A percentile compares a stretch with the other conserved stretches of the same genome.
phyloP scores from a whole-genome alignment of 92 coral and sea anemone species.

The Palythoa grandiflora region DNA sequence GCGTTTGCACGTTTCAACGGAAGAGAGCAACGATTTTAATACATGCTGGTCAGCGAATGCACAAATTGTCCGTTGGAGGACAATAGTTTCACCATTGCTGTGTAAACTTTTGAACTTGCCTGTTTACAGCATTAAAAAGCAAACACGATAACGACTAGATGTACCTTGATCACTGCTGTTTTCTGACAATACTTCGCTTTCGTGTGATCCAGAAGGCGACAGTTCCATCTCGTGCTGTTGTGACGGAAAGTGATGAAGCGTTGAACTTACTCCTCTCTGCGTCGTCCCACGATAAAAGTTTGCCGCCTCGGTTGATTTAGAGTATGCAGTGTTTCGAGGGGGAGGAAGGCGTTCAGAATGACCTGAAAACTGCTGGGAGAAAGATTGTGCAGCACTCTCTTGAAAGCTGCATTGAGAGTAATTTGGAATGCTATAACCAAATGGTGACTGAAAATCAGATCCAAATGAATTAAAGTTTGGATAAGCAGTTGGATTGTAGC shows the following conservation, averaged over 20 bases:
- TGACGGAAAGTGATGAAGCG: slow-evolving; percentile 22
- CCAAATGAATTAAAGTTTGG: slow-evolving; percentile 48
- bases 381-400: slow-evolving; percentile 6
- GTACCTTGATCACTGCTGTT: slow-evolving; percentile 53
- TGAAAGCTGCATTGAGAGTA: slow-evolving; percentile 43
- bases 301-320: neutral
- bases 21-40: neutral
- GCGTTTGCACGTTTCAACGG: neutral
- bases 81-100: neutral
- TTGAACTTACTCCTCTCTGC: neutral
- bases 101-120: slow-evolving; percentile 31
- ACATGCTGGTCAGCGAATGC: neutral
- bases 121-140: slow-evolving; percentile 35
- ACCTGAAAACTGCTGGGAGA: slow-evolving; percentile 14
- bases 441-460: slow-evolving; percentile 25
- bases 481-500: slow-evolving; percentile 55
- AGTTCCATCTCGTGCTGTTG: slow-evolving; percentile 38
- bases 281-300: neutral
- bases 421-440: slow-evolving; percentile 31
- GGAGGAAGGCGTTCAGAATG: slow-evolving; percentile 28
- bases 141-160: slow-evolving; percentile 9
- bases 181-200: slow-evolving; percentile 37
- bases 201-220: slow-evolving; percentile 36
- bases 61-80: neutral
- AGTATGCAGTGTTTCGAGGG: slow-evolving; percentile 18